phyloP scores from a whole-genome alignment of 2,888 invertebrate genomes.

The Cataglyphis cursor region DNA sequence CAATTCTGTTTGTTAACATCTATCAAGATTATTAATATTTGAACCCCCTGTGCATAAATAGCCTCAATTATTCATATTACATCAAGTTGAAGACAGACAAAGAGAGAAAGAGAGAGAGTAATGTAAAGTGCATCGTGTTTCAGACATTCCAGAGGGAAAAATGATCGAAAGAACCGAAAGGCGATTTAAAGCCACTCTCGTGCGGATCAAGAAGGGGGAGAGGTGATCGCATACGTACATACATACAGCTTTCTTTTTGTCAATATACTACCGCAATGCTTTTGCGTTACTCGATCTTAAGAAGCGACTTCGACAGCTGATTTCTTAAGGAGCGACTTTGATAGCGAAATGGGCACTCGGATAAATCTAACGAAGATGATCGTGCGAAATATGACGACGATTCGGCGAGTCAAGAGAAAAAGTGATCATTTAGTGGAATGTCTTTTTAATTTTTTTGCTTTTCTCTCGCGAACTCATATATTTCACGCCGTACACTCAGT shows the following conservation, averaged over 20 bases:
- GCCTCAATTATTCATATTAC: slow-evolving; percentile 3
- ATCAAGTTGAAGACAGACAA: slow-evolving; percentile 17
- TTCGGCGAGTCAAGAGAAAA: slow-evolving; percentile 36
- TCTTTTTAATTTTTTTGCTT: slow-evolving; percentile 10
- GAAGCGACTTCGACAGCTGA: not conserved
- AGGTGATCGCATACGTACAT: not conserved
- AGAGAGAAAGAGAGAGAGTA: slow-evolving; percentile 15
- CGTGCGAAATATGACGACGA: slow-evolving; percentile 22
- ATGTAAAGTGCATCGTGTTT: slow-evolving; percentile 44
- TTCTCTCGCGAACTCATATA: slow-evolving; percentile 11
- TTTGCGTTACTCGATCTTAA: slow-evolving; percentile 14
- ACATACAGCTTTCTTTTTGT: not conserved
- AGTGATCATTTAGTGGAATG: slow-evolving; percentile 19
- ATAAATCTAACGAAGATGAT: slow-evolving; percentile 52
- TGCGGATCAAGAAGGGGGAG: not conserved
- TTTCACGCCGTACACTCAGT: not conserved
- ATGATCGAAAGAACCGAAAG: slow-evolving; percentile 43
- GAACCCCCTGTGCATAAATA: not conserved
- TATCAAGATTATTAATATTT: slow-evolving; percentile 12
- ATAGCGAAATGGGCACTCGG: slow-evolving; percentile 23
- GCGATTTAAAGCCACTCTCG: slow-evolving; percentile 48
- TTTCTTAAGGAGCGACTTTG: slow-evolving; percentile 27
- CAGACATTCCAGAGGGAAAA: slow-evolving; percentile 24
- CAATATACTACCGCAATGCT: slow-evolving; percentile 5
- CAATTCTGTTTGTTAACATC: not conserved